These are phyloP conservation scores for Drosophila tripunctata DNA, from an alignment of 2,888 invertebrate species.

Conservation along the genomic window DNA sequence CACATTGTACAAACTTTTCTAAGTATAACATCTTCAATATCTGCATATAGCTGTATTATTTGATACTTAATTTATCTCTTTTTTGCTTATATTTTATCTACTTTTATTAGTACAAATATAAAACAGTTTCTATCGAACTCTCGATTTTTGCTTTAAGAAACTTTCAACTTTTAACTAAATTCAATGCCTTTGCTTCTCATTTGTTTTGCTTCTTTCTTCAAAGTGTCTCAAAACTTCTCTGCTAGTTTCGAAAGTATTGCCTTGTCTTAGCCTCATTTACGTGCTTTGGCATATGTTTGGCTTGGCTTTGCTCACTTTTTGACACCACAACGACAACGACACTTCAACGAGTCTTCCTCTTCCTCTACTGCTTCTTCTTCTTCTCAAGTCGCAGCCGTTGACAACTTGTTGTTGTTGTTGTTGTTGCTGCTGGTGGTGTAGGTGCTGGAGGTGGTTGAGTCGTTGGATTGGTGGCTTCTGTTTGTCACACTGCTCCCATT, in stretches of 20 bases:
- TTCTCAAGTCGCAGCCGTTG: constrained; percentile 33
- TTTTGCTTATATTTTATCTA: no score
- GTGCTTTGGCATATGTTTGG: constrained; percentile 56
- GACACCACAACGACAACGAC: constrained; percentile 23
- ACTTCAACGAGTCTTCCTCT: constrained; percentile 38
- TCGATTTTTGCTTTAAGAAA: no score
- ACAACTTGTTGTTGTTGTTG: constrained; percentile 53
- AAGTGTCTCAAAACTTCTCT: constrained; percentile 13
- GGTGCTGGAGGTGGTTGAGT: background rate
- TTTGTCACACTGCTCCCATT: constrained; percentile 44
- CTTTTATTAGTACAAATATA: no score
- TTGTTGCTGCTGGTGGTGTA: constrained; percentile 3
- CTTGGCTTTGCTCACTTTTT: constrained; percentile 40
- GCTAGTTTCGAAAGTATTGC: constrained; percentile 26
- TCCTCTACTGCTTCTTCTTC: constrained; percentile 12
- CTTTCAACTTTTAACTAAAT: no score
- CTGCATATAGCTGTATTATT: no score
- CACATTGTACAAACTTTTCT: no score
- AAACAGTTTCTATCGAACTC: no score
- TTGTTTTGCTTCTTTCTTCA: background rate
- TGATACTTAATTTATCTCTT: no score
- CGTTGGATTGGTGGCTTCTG: constrained; percentile 11
- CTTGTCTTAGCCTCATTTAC: constrained; percentile 54
- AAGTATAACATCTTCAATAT: no score
- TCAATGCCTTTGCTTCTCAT: background rate